Evolutionary conservation across 1,140 invertebrate genomes (phyloP).

Genomic region (Drusus annulatus): DNA sequence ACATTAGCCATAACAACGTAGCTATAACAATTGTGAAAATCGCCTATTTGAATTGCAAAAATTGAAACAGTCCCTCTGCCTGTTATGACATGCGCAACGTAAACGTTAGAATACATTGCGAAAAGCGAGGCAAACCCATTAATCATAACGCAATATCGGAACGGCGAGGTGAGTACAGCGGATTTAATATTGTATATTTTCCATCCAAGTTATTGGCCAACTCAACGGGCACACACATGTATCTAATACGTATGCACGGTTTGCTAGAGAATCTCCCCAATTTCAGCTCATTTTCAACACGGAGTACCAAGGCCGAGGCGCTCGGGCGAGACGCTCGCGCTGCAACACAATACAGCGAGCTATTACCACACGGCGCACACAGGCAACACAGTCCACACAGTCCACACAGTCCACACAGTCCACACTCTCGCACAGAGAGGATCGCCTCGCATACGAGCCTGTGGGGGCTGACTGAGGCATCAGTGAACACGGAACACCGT

Average conservation of each 20-base stretch:
- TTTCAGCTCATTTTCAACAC: slow-evolving; percentile 38
- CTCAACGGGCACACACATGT: background rate
- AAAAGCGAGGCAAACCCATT: slow-evolving; percentile 33
- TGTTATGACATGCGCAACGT: slow-evolving; percentile 15
- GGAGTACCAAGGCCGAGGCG: slow-evolving; percentile 18
- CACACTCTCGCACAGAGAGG: slow-evolving; percentile 4
- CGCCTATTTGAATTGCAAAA: background rate
- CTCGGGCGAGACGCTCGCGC: slow-evolving; percentile 8
- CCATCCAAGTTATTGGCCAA: slow-evolving; percentile 16
- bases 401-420: no score
- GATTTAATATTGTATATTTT: background rate
- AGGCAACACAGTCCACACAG: no score
- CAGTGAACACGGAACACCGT: background rate
- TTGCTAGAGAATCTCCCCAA: slow-evolving; percentile 28
- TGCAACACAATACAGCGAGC: background rate
- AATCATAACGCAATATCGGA: slow-evolving; percentile 42
- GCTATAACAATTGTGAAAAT: slow-evolving; percentile 7
- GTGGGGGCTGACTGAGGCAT: background rate
- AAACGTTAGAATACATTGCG: slow-evolving; percentile 11
- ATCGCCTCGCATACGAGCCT: background rate
- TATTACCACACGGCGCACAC: no score
- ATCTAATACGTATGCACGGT: background rate
- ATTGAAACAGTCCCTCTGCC: background rate
- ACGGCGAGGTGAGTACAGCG: slow-evolving; percentile 7
- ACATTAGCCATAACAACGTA: background rate